Evolutionary conservation across 2,888 invertebrate species (phyloP), one percentile per base, ranked within the genome.

Genomic region (Sarcophaga subvicina): DNA sequence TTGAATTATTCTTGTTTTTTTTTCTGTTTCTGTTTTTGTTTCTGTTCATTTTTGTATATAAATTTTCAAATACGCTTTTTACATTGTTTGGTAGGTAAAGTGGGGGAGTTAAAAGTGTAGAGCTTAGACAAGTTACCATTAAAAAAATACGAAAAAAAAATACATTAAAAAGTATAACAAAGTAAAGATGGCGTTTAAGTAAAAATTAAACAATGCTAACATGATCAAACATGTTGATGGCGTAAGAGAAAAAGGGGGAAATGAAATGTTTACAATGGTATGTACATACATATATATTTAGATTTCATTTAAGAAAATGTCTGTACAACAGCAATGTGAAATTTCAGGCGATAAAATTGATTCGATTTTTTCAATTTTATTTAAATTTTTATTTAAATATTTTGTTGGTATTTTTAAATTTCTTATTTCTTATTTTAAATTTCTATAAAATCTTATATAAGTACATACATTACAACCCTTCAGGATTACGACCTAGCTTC

Each of bases 181-280:
- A 87, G 80, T 87, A 86, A 86, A 88, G 86, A 86, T 88, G 85
- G 83, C 85, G 85, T 78, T 80, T 77, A 73, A 80, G 76, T 64
- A 85, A 20, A 76, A 73, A 76, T n/a, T 66, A 63, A 77, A 77
- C 17, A 75, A 54, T 54, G 75, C 37, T 60, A 76, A 66, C 47
- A 72, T n/a, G 22, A 64, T 66, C 60, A 25, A 81, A 49, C 27
- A 75, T 60, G 59, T 82, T 80, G 73, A 80, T 72, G 70, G 25
- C 66, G 25, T 25, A 14, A 14, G 20, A 25, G 37, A 20, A 49
- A 22, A 11, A 6, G 64, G 11, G n/a, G 69, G 45, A 45, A 20
- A 27, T 27, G 70, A 11, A 60, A 27, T 73, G 37, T 37, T 27
- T 14, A 22, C 54, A 66, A 73, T 54, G 22, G 25, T 22, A 63